phyloP scores from a whole-genome alignment of 2,113 vertebrate genomes.

The Sakesphorus luctuosus region DNA sequence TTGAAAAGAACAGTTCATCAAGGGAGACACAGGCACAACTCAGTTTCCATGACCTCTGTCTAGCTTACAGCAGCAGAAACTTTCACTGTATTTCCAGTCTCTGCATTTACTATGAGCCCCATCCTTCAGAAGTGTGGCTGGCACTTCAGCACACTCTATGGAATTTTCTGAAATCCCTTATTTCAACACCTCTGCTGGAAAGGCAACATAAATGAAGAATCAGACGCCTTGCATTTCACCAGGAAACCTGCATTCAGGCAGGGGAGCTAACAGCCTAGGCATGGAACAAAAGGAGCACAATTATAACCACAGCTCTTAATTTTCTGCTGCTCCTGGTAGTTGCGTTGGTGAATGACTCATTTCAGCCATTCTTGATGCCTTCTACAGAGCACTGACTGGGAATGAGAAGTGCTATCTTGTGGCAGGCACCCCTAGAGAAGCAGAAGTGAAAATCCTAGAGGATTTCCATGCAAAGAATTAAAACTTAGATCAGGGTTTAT shows the following conservation, averaged over 20 bases:
- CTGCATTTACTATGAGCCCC: not conserved
- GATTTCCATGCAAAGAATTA: not conserved
- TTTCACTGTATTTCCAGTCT: not conserved
- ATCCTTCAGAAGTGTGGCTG: not conserved
- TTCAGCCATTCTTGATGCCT: not conserved
- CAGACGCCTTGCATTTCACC: not conserved
- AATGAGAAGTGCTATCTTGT: not conserved
- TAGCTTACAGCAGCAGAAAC: not conserved
- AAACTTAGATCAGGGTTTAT: not conserved
- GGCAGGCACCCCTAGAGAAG: not conserved
- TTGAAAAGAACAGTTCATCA: not conserved
- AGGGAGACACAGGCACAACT: not conserved
- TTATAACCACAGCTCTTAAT: not conserved
- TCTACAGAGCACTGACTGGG: accelerated
- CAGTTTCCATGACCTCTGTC: not conserved
- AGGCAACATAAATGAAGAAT: not conserved
- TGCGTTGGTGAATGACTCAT: not conserved
- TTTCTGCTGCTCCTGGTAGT: not conserved
- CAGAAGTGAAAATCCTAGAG: not conserved
- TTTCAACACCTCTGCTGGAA: not conserved
- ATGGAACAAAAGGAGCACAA: not conserved
- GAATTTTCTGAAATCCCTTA: not conserved
- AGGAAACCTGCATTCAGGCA: not conserved
- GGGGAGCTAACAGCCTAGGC: not conserved
- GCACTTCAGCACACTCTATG: not conserved